A percentile compares a stretch with the other conserved stretches of the same genome.
Evolutionary conservation across 1,140 invertebrate species (phyloP).

Genomic region (Aphaenogaster rudis): DNA sequence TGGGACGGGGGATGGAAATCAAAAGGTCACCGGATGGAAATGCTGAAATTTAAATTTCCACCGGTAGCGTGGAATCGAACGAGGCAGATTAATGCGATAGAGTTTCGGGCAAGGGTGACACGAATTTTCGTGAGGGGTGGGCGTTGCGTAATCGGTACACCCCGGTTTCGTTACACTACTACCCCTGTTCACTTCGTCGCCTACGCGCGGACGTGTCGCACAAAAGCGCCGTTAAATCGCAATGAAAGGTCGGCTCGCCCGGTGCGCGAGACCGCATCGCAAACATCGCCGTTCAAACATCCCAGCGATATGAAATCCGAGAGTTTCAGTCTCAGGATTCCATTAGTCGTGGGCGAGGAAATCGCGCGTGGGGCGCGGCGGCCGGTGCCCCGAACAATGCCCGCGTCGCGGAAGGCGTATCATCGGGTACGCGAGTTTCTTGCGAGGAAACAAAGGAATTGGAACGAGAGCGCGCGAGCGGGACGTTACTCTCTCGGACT

Average conservation of each 20-base stretch:
- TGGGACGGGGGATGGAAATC: background rate
- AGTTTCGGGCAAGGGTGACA: background rate
- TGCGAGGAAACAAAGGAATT: background rate
- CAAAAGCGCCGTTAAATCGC: background rate
- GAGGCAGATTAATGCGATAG: background rate
- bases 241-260: background rate
- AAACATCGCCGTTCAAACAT: background rate
- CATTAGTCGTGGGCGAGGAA: background rate
- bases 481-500: background rate
- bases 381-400: background rate
- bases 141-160: background rate
- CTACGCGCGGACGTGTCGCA: background rate
- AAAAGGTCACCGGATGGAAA: background rate
- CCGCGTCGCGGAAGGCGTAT: background rate
- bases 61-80: background rate
- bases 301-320: background rate
- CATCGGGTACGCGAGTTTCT: background rate
- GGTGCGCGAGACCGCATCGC: background rate
- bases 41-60: conserved; percentile 24
- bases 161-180: no score
- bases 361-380: background rate
- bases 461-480: background rate
- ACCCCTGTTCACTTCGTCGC: background rate
- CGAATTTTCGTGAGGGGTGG: conserved; percentile 2
- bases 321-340: background rate